These are phyloP conservation scores for Callopanchax toddi DNA, from an alignment of 2,113 vertebrate species.

Conservation along the genomic window DNA sequence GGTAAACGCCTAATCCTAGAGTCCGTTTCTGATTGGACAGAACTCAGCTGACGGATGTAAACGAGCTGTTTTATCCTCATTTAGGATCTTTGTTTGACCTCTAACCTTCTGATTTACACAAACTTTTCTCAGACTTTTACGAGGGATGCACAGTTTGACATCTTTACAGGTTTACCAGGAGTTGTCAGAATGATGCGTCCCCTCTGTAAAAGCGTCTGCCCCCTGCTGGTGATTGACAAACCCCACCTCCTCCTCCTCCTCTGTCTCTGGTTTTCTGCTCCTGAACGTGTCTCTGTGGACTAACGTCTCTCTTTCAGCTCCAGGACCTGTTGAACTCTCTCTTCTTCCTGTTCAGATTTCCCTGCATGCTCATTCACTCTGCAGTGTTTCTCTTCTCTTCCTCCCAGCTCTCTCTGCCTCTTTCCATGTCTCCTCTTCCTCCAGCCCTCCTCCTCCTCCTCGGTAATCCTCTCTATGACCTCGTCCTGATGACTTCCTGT, in stretches of 20 bases:
- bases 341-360: background rate
- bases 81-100: too few relatives aligned
- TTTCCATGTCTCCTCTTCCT: conserved; percentile 38
- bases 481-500: conserved; percentile 74
- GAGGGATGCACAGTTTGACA: too few relatives aligned
- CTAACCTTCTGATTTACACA: too few relatives aligned
- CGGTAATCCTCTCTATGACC: conserved; percentile 66
- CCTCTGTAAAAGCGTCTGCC: background rate
- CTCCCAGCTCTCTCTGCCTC: conserved; percentile 29
- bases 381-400: conserved; percentile 29
- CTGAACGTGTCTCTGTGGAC: background rate
- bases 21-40: too few relatives aligned
- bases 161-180: too few relatives aligned
- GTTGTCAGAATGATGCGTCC: rapidly evolving
- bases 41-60: background rate
- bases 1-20: conserved; percentile 66
- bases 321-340: background rate
- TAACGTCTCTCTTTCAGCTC: background rate
- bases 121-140: too few relatives aligned
- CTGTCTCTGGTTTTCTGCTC: background rate
- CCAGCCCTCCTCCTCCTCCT: conserved; percentile 64
- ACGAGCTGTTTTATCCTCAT: too few relatives aligned
- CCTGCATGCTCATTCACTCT: conserved; percentile 39
- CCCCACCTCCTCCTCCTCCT: background rate
- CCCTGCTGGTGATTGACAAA: conserved; percentile 25